Evolutionary conservation across 2,888 invertebrate genomes (phyloP), one percentile per base, ranked within the genome.

Genomic region (Lycia hirtaria): DNA sequence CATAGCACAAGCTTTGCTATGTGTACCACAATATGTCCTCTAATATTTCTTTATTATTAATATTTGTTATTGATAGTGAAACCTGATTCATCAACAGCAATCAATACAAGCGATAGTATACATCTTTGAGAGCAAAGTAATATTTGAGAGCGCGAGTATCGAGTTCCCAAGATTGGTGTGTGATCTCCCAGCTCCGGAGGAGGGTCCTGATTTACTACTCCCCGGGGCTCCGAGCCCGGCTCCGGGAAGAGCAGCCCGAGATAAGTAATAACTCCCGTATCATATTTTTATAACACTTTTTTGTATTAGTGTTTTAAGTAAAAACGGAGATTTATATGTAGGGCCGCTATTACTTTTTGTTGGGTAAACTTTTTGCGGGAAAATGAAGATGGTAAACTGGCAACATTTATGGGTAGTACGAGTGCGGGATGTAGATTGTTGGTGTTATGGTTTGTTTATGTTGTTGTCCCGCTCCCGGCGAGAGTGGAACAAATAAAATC

Each of bases 131-230:
- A 56, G 54, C 56, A 55, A 65, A 66, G 70, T 68, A 71, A 78
- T 80, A 78, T 80, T 73, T 76, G 70, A 73, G 73, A 71, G 68
- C 68, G 68, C 68, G 66, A 68, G 75, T 78, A 80, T 78, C 76
- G 72, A 72, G 73, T 76, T 76, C 65, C 71, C 69, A 71, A 80
- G 84, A 81, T 82, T 78, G 77, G 73, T 72, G 72, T 72, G 74
- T 76, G 81, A 81, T 86, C 81, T 86, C 81, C 77, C 80, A 80
- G 79, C 85, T 81, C 81, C 73, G 73, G 72, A 74, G 76, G 76
- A 73, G 81, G 83, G 81, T 77, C 73, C 75, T 83, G 83, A 84
- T 84, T 84, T 83, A 84, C 68, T 69, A 71, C 68, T 72, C 84
- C 75, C 78, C 4, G 7, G 78, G 72, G 75, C 35, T 79, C 4